Evolutionary conservation across 2,113 vertebrate genomes (phyloP).

Genomic region (Perca flavescens): DNA sequence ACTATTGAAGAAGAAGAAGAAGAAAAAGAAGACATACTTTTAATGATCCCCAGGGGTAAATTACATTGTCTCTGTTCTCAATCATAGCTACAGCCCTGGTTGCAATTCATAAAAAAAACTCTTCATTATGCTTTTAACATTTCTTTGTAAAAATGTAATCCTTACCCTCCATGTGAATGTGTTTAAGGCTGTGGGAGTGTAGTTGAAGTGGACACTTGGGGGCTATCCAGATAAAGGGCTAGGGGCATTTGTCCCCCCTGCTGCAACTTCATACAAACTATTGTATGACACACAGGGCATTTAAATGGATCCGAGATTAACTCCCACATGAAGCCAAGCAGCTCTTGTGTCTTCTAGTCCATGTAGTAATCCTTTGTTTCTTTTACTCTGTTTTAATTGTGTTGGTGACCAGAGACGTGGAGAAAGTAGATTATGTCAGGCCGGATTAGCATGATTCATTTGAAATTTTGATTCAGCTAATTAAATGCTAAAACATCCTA

Average conservation of each 20-base stretch:
- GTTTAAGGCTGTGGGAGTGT: neutral
- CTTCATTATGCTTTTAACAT: neutral
- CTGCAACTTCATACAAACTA: constrained; percentile 13
- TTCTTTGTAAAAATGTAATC: neutral
- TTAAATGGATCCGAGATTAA: constrained; percentile 56
- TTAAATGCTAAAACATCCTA: constrained; percentile 62
- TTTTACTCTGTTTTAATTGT: constrained; percentile 74
- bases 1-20: neutral
- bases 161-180: neutral
- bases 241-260: neutral
- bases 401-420: constrained; percentile 71
- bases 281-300: constrained; percentile 34
- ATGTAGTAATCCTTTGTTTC: constrained; percentile 66
- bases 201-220: neutral
- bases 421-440: constrained; percentile 73
- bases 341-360: constrained; percentile 38
- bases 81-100: neutral
- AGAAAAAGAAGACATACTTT: neutral
- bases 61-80: neutral
- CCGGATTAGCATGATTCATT: constrained; percentile 73
- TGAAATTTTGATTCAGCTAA: constrained; percentile 66
- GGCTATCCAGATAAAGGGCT: constrained; percentile 7
- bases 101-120: neutral
- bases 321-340: constrained; percentile 42
- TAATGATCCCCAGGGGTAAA: no score